Base-by-base conservation (phyloP, 2,888 invertebrate genomes). In the Pollenia angustigena region DNA sequence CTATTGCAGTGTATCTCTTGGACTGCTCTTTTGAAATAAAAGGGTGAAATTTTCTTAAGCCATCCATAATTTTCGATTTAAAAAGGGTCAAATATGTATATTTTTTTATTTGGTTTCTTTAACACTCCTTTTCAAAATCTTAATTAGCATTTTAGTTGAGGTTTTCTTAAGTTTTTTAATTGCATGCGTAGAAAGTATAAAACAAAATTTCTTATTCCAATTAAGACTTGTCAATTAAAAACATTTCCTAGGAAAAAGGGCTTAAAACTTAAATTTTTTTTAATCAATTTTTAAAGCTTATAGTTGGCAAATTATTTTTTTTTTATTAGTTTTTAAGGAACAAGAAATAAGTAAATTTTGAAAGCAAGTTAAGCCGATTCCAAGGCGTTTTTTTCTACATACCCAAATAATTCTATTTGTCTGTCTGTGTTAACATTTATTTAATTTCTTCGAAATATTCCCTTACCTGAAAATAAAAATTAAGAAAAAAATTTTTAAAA, bases 21-120 rank as follows among this genome's bases (percentile, higher is more conserved):
- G n/a, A 56, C 18, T 62, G 54, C 54, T 56, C 58, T 23, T 88
- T 89, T 88, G 8, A 74, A 52, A 50, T 14, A 11, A 16, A 76
- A 10, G 52, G 54, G 44, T 23, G 46, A 40, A 42, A 50, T 54
- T 62, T 85, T 44, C 52, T n/a, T 75, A 44, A 54, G 6, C 11
- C 23, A 54, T 42, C 62, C 50, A 48, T 44, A 16, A 44, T 9
- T 14, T 11, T 16, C 12, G n/a, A 16, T 14, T 48, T 9, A 12
- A 42, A 16, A 89, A 88, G 88, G 88, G 89, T 88, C 80, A 88
- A 89, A 88, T 89, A 88, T 81, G 44, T 58, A 75, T 52, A 10
- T n/a, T 60, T 60, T 81, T 74, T 76, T 52, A 14, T n/a, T 68
- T 60, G 71, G 81, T 74, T 76, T 79, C 75, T 56, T 60, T 8